Percentiles rank a stretch among this genome's conserved stretches.
These are phyloP conservation scores for Apodemus speciosus DNA, from an alignment of 2,113 vertebrate genomes.

Conservation along the genomic window DNA sequence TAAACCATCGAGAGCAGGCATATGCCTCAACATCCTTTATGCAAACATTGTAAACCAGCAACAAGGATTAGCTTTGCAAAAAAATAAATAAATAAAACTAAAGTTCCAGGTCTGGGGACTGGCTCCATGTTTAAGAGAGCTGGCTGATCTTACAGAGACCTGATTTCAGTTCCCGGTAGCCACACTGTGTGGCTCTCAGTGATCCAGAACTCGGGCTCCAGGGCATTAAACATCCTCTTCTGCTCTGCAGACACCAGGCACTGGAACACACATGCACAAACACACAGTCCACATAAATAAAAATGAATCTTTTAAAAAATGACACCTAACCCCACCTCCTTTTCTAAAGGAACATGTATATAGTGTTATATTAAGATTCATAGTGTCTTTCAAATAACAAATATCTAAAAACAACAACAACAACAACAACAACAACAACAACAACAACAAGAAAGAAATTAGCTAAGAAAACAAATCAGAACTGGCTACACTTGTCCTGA, in stretches of 20 bases:
- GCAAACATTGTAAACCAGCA: not conserved
- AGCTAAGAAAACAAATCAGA: not conserved
- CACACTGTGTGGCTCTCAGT: not conserved
- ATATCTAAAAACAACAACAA: not conserved
- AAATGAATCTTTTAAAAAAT: not conserved
- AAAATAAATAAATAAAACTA: slow-evolving; percentile 21
- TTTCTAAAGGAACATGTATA: not conserved
- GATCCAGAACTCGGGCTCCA: not conserved
- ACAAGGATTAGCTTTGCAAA: not conserved
- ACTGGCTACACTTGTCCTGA: not conserved
- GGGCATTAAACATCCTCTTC: not conserved
- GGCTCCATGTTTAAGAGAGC: not conserved
- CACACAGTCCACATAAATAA: not conserved
- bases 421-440: too few species aligned
- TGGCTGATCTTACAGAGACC: not conserved
- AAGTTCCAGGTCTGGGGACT: not conserved
- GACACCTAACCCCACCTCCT: not conserved
- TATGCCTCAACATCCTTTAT: not conserved
- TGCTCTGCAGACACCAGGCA: not conserved
- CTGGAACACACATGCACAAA: not conserved
- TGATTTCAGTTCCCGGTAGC: not conserved
- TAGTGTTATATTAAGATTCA: not conserved
- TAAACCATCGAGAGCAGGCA: not conserved
- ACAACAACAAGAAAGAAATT: not conserved
- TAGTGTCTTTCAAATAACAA: not conserved